Base-by-base conservation (phyloP, 2,113 vertebrate genomes). In the Phainopepla nitens region DNA sequence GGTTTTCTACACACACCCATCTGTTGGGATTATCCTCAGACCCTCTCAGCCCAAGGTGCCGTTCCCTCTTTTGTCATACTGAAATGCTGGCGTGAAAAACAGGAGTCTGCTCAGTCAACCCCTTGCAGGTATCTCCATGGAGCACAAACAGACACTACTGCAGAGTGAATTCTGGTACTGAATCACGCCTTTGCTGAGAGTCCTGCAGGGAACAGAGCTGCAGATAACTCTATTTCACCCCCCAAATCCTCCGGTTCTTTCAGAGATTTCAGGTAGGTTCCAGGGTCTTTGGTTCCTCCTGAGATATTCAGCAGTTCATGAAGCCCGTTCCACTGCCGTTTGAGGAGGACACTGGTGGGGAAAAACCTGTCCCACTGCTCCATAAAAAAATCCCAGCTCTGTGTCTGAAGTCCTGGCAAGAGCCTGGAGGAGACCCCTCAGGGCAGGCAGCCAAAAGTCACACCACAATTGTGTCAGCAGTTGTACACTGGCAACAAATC, bases 291-390 rank as follows among this genome's bases (percentile, higher is more conserved):
- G 41, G 31, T 51, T 80, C 22, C 45, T 57, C n/a, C 3, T 7
- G 41, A 72, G 49, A 31, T 49, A 15, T 47, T 80, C 41, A 65
- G 31, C 24, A 72, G n/a, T 61, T 65, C 24, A 41, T 6, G 12
- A 27, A 68, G 14, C 14, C 3, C 17, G 12, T 31, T 69, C 49
- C 45, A 9, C 68, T 50, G 14, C 51, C 50, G 78, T 78, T 35
- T 25, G 54, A 91, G 36, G 20, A 53, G 23, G 31, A 44, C 11
- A 13, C 18, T 49, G 54, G 6, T 57, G 70, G 83, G 28, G 28
- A 77, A 16, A 72, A 47, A 33, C 0, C 0, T 25, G 66, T 22
- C 39, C 27, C 1, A 4, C 8, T 82, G 35, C 12, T 11, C 33
- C 20, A 64, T 41, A 39, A 39, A 57, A 61, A 60, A 70, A n/a